Conservation (phyloP, 2,888 invertebrate genomes). For the Amiota communis region DNA sequence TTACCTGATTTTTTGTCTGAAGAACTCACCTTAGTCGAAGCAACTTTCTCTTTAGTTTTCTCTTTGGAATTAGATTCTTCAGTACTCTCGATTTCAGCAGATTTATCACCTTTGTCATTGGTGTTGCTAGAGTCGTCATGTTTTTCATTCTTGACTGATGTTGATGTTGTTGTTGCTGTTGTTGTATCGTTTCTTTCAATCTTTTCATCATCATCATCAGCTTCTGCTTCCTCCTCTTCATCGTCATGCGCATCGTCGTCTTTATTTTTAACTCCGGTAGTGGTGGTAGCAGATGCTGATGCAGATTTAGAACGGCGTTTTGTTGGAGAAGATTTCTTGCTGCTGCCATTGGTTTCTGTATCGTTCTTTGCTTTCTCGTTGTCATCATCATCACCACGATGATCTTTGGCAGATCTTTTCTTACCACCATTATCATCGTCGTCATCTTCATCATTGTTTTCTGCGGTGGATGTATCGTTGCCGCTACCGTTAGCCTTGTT, state of each 20-base stretch:
- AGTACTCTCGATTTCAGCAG: constrained; percentile 32
- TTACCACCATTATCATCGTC: constrained; percentile 54
- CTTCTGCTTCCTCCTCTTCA: constrained; percentile 47
- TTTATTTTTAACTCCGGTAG: too few relatives aligned
- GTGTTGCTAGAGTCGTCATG: constrained; percentile 45
- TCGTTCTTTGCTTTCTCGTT: constrained; percentile 26
- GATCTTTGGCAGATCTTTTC: not conserved
- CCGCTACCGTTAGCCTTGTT: constrained; percentile 48
- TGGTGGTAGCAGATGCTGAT: not conserved
- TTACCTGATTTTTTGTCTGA: constrained; percentile 67
- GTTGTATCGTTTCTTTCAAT: constrained; percentile 14
- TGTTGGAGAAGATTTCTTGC: constrained; percentile 36
- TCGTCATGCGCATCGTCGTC: constrained; percentile 35
- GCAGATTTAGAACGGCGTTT: constrained; percentile 39
- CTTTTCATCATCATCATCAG: constrained; percentile 45
- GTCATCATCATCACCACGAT: constrained; percentile 1
- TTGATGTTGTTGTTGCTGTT: not conserved
- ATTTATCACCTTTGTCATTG: constrained; percentile 2
- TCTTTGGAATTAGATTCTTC: constrained; percentile 47
- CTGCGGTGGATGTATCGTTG: constrained; percentile 51
- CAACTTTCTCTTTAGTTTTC: constrained; percentile 55
- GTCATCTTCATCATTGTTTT: constrained; percentile 70
- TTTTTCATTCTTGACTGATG: constrained; percentile 34
- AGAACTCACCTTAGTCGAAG: constrained; percentile 44
- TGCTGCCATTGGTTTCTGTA: constrained; percentile 39